Percentiles rank a stretch among this genome's conserved stretches.
Evolutionary conservation across 2,888 invertebrate species (phyloP).

Genomic region (Standfussiana lucernea): DNA sequence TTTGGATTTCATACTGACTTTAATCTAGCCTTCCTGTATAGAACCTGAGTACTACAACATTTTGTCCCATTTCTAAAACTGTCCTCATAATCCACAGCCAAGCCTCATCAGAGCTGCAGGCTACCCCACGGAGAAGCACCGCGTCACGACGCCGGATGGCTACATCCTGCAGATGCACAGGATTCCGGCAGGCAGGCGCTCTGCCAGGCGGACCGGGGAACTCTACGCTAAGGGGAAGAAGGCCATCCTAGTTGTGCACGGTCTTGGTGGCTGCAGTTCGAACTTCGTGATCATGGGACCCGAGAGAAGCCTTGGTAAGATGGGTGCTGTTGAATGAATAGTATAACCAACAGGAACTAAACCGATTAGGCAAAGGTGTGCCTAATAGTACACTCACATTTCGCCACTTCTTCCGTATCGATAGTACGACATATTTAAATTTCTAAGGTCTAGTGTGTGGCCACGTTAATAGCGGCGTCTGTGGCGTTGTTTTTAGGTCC

Average conservation of each 20-base stretch:
- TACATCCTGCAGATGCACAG: constrained; percentile 92
- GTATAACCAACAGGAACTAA: not conserved
- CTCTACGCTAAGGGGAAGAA: constrained; percentile 79
- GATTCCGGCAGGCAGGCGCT: constrained; percentile 88
- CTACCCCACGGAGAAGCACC: constrained; percentile 88
- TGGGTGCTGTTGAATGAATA: not conserved
- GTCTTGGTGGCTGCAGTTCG: constrained; percentile 92
- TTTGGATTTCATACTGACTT: too few relatives aligned
- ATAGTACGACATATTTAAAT: too few relatives aligned
- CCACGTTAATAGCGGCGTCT: too few relatives aligned
- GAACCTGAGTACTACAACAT: not conserved
- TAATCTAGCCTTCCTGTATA: not conserved
- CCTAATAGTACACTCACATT: not conserved
- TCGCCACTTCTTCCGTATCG: too few relatives aligned
- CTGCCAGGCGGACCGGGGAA: constrained; percentile 74
- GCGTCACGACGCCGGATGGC: constrained; percentile 90
- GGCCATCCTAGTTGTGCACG: constrained; percentile 90
- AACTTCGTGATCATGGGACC: constrained; percentile 93
- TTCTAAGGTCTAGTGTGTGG: too few relatives aligned
- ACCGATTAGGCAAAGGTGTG: too few relatives aligned
- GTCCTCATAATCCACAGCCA: constrained; percentile 78
- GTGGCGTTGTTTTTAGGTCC: too few relatives aligned
- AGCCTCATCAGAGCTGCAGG: constrained; percentile 85
- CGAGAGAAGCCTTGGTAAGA: constrained; percentile 90
- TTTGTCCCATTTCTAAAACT: not conserved